Evolutionary conservation across 2,797 vertebrate genomes (phyloP).

Genomic region (Semaprochilodus insignis): DNA sequence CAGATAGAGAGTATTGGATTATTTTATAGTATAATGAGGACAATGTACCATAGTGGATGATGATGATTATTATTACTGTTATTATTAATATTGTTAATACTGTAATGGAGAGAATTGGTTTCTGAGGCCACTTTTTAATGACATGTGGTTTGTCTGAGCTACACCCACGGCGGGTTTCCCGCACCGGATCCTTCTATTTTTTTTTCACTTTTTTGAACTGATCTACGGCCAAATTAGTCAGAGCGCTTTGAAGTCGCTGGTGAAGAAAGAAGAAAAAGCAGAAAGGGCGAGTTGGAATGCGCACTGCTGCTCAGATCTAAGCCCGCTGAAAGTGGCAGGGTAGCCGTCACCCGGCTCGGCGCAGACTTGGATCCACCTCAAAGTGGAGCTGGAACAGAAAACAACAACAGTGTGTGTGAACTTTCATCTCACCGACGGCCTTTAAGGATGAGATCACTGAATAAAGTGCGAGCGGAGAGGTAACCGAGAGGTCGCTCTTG

Average conservation of each 20-base stretch:
- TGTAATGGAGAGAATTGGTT: not conserved
- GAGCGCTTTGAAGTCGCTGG: slow-evolving; percentile 65
- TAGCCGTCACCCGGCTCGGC: slow-evolving; percentile 31
- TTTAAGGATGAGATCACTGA: slow-evolving; percentile 62
- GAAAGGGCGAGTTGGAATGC: slow-evolving; percentile 52
- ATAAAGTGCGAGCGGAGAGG: slow-evolving; percentile 40
- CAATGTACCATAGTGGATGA: not conserved
- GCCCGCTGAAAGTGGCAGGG: slow-evolving; percentile 47
- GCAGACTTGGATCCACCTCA: slow-evolving; percentile 64
- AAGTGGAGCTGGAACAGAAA: slow-evolving; percentile 59
- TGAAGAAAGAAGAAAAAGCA: slow-evolving; percentile 55
- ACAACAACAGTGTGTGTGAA: slow-evolving; percentile 55
- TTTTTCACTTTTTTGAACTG: slow-evolving; percentile 57
- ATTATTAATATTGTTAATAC: not conserved
- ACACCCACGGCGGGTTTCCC: slow-evolving; percentile 51
- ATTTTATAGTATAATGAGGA: not conserved
- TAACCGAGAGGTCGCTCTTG: slow-evolving; percentile 38
- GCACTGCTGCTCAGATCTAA: slow-evolving; percentile 56
- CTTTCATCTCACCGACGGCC: slow-evolving; percentile 62
- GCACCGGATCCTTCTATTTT: slow-evolving; percentile 56
- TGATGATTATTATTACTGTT: not conserved
- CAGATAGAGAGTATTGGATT: not conserved
- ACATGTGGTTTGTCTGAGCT: slow-evolving; percentile 21
- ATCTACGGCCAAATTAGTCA: slow-evolving; percentile 64
- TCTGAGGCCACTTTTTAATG: not conserved